A percentile compares a stretch with the other conserved stretches of the same genome.
Evolutionary conservation across 2,797 vertebrate genomes (phyloP).

Genomic region (Parotocinclus haroldoi): DNA sequence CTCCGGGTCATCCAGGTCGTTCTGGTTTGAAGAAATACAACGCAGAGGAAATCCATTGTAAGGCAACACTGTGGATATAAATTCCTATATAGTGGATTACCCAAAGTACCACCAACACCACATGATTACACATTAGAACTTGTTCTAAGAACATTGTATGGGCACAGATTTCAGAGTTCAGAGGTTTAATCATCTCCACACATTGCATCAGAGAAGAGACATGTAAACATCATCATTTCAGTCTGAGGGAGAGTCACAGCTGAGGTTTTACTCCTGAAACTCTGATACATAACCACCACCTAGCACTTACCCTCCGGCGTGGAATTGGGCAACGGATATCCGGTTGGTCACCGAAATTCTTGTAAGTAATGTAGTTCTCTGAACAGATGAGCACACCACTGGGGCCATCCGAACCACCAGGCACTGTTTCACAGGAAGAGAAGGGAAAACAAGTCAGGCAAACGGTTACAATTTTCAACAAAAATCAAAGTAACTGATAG

Average conservation of each 20-base stretch:
- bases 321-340: slow-evolving; percentile 98
- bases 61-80: neutral
- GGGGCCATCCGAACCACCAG: slow-evolving; percentile 94
- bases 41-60: neutral
- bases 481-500: too few species aligned
- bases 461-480: neutral
- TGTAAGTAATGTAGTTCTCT: slow-evolving; percentile 98
- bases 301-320: slow-evolving; percentile 88
- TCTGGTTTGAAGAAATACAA: slow-evolving; percentile 64
- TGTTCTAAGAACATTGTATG: too few species aligned
- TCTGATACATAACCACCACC: neutral
- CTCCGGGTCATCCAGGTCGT: slow-evolving; percentile 96
- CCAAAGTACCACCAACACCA: slow-evolving; percentile 2
- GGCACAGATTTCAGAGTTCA: too few species aligned
- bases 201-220: slow-evolving; percentile 52
- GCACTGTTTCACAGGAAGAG: slow-evolving; percentile 69
- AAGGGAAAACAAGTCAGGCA: neutral
- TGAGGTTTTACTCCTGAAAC: neutral
- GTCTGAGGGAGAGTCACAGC: neutral
- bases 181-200: slow-evolving; percentile 37
- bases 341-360: slow-evolving; percentile 97
- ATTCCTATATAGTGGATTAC: neutral
- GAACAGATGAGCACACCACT: slow-evolving; percentile 97
- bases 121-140: neutral
- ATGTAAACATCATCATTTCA: slow-evolving; percentile 49